These are phyloP conservation scores for Pocillopora meandrina DNA, from an alignment of 92 coral and sea anemone species.

Conservation along the genomic window DNA sequence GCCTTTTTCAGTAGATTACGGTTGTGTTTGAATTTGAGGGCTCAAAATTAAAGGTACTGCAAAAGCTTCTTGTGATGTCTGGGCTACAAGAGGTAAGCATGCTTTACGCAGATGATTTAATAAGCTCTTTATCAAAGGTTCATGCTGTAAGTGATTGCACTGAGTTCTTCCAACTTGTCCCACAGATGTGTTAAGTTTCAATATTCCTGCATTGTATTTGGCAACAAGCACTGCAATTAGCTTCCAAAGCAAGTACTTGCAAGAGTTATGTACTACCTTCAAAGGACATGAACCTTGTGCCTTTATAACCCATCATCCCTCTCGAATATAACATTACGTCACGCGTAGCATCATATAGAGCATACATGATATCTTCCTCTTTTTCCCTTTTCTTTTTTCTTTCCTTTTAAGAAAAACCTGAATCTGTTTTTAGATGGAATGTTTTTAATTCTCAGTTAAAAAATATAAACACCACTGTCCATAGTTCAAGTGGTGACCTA, in stretches of 20 bases:
- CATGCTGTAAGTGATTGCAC: neutral
- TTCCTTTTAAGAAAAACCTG: neutral
- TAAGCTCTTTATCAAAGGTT: neutral
- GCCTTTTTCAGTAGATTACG: neutral
- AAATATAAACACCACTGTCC: neutral
- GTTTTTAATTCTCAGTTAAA: no score
- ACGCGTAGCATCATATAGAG: neutral
- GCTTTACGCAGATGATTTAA: neutral
- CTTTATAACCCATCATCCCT: no score
- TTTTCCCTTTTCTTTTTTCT: neutral
- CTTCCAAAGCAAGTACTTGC: no score
- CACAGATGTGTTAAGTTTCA: no score
- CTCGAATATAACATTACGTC: no score
- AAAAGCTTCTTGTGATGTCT: conserved; percentile 23
- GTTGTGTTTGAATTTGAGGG: neutral
- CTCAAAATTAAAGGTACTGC: neutral
- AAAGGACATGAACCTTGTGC: no score
- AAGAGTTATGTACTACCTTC: no score
- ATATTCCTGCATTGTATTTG: no score
- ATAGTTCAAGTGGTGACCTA: neutral
- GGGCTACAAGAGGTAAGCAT: conserved; percentile 6
- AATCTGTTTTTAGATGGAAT: neutral
- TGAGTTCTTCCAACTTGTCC: no score
- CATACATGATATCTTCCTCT: neutral
- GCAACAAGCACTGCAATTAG: no score